phyloP scores from a whole-genome alignment of 2,797 vertebrate genomes.

The Anguilla pacifica region DNA sequence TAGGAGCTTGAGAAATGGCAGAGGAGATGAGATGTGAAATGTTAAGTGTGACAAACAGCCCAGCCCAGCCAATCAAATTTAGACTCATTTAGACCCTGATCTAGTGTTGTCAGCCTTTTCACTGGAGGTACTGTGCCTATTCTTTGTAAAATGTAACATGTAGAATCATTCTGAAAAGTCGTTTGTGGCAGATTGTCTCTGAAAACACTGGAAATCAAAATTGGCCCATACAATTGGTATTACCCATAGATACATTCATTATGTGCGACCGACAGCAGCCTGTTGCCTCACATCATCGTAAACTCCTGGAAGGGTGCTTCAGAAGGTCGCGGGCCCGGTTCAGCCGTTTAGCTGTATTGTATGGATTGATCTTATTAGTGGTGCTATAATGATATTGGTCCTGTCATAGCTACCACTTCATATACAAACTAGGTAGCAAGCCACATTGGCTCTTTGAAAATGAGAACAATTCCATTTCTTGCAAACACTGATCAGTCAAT shows the following conservation, averaged over 20 bases:
- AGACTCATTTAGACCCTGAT: background rate
- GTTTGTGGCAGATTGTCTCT: background rate
- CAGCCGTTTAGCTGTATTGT: background rate
- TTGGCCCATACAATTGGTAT: background rate
- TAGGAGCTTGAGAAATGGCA: constrained; percentile 2
- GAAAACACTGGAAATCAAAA: background rate
- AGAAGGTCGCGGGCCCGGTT: too few species aligned
- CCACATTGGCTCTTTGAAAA: background rate
- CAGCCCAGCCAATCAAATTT: background rate
- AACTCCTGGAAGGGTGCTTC: too few species aligned
- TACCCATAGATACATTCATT: too few species aligned
- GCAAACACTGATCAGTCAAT: background rate
- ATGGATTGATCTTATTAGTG: background rate
- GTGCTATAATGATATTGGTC: background rate
- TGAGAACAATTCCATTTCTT: background rate
- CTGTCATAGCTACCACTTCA: background rate
- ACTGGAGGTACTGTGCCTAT: background rate
- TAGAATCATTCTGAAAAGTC: background rate
- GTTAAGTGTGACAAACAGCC: background rate
- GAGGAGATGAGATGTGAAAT: constrained; percentile 12
- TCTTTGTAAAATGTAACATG: background rate
- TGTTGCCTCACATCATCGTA: too few species aligned
- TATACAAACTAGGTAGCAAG: background rate
- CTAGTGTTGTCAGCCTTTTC: background rate
- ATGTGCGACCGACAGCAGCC: too few species aligned